Conservation (phyloP, 2,888 invertebrate genomes). For the Phrixothrix hirtus region DNA sequence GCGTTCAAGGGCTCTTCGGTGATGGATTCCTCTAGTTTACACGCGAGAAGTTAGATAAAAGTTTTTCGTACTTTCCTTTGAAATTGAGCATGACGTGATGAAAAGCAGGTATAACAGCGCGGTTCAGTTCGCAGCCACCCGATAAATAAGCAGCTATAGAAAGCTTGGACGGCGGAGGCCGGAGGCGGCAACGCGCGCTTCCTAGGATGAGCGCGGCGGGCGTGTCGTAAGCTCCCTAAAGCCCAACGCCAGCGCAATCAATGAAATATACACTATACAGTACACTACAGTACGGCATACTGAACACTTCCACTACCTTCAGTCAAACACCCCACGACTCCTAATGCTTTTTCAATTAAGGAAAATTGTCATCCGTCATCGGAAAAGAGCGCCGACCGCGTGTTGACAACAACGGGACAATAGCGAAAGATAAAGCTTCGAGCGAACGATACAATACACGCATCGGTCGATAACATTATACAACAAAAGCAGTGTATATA, state of each 20-base stretch:
- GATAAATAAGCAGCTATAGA: conserved; percentile 57
- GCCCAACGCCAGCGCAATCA: conserved; percentile 55
- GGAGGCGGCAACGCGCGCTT: conserved; percentile 56
- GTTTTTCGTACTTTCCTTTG: conserved; percentile 8
- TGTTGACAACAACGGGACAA: conserved; percentile 18
- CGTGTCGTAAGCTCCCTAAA: conserved; percentile 55
- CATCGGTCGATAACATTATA: conserved; percentile 22
- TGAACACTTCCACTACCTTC: conserved; percentile 17
- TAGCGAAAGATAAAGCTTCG: conserved; percentile 19
- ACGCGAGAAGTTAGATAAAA: conserved; percentile 13
- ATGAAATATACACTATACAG: conserved; percentile 52
- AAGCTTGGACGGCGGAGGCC: conserved; percentile 51
- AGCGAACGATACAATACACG: conserved; percentile 21
- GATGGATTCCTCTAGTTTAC: conserved; percentile 19
- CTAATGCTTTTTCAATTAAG: conserved; percentile 15
- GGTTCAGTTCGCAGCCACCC: conserved; percentile 54
- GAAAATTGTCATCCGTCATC: conserved; percentile 14
- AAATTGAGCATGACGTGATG: conserved; percentile 36
- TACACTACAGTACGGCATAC: conserved; percentile 41
- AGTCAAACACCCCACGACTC: conserved; percentile 9
- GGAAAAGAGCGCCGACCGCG: conserved; percentile 17
- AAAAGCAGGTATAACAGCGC: conserved; percentile 46
- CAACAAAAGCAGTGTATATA: conserved; percentile 16
- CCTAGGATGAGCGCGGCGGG: conserved; percentile 55
- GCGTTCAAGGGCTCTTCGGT: conserved; percentile 21